phyloP scores from a whole-genome alignment of 2,888 invertebrate genomes.

The Arge pagana region DNA sequence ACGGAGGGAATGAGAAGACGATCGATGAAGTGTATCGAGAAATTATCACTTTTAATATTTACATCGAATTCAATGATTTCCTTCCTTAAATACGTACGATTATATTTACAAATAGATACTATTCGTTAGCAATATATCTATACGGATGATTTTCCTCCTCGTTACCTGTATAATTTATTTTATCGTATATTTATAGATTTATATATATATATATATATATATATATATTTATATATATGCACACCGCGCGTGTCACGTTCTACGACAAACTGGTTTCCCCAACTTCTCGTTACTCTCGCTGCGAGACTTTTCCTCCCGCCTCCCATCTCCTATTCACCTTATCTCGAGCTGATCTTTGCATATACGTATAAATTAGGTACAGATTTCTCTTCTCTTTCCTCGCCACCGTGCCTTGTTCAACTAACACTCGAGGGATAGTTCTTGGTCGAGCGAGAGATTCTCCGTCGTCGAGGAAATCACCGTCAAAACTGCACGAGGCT shows the following conservation, averaged over 20 bases:
- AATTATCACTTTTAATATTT: slow-evolving; percentile 49
- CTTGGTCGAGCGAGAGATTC: no score
- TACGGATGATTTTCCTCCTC: slow-evolving; percentile 8
- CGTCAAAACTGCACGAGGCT: no score
- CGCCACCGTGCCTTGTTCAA: no score
- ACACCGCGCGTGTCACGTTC: no score
- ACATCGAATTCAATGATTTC: slow-evolving; percentile 57
- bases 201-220: slow-evolving; percentile 24
- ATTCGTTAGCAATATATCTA: not conserved
- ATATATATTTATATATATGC: slow-evolving; percentile 19
- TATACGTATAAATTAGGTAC: no score
- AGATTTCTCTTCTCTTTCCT: no score
- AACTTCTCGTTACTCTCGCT: no score
- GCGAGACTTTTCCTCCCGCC: not conserved
- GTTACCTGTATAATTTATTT: slow-evolving; percentile 13
- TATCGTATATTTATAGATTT: slow-evolving; percentile 9
- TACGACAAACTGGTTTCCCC: no score
- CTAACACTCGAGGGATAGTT: no score
- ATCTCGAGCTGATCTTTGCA: not conserved
- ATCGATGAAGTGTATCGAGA: no score
- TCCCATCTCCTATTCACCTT: not conserved
- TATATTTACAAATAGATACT: slow-evolving; percentile 55
- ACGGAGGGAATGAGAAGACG: no score
- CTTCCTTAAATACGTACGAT: slow-evolving; percentile 53
- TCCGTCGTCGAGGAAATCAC: no score